Conservation (phyloP, 2,888 invertebrate species). For the Drosophila macrothrix region DNA sequence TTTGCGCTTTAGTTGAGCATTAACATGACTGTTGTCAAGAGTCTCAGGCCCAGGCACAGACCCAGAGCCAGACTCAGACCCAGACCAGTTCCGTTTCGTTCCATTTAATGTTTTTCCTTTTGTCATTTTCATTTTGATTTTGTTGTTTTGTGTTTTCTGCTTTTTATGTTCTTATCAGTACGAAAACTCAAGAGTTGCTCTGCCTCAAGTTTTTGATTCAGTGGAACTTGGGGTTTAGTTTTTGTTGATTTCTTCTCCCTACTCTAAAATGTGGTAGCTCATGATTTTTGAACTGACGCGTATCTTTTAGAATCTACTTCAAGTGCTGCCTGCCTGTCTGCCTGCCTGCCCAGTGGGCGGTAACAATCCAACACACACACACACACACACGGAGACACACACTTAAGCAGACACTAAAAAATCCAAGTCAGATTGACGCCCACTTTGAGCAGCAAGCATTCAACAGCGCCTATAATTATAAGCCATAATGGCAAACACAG, state of each 20-base stretch:
- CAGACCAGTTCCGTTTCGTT: slow-evolving; percentile 23
- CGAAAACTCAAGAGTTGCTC: slow-evolving; percentile 41
- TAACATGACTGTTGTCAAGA: slow-evolving; percentile 63
- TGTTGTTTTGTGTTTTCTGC: slow-evolving; percentile 2
- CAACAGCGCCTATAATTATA: slow-evolving; percentile 76
- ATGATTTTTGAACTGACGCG: slow-evolving; percentile 2
- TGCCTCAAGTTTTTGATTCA: slow-evolving; percentile 7
- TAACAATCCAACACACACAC: slow-evolving; percentile 26
- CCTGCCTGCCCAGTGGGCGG: slow-evolving; percentile 41
- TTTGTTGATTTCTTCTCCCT: background rate
- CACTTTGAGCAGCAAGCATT: slow-evolving; percentile 56
- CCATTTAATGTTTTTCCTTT: slow-evolving; percentile 37
- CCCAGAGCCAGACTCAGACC: background rate
- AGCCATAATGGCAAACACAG: slow-evolving; percentile 72
- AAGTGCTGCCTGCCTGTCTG: slow-evolving; percentile 29
- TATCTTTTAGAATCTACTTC: slow-evolving; percentile 42
- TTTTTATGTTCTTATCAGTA: slow-evolving; percentile 50
- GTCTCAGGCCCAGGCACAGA: background rate
- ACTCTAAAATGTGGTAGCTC: slow-evolving; percentile 30
- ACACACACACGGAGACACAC: background rate
- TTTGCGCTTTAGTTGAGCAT: slow-evolving; percentile 69
- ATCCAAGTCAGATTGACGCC: slow-evolving; percentile 57
- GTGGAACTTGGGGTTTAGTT: slow-evolving; percentile 9
- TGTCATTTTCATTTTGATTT: slow-evolving; percentile 31
- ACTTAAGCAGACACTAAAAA: slow-evolving; percentile 4